Base-by-base conservation (phyloP, 2,113 vertebrate species). In the Nansenia antarctica region DNA sequence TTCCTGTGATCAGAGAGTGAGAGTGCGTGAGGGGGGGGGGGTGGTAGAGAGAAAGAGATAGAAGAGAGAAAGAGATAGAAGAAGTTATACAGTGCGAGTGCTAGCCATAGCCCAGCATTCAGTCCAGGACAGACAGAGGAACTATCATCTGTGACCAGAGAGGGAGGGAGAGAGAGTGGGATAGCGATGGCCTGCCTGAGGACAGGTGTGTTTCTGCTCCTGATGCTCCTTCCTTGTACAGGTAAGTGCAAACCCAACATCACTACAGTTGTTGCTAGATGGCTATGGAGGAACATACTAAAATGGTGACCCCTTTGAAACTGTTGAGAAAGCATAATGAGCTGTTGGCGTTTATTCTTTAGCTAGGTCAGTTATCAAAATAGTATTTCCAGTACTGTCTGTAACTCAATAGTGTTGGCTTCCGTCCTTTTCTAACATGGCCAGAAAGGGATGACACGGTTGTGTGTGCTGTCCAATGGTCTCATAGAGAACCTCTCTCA, bases 1-100 rank as follows among this genome's bases (percentile, higher is more conserved):
- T 86, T 88, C 81, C 85, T 89, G 65, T 74, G 30, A 79, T 62
- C 67, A 75, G 32, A 67, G 54, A 32, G 62, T 61, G 47, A 42
- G 26, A 58, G 24, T 35, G 52, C 30, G 15, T 12, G 12, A n/a
- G 27, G 42, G n/a, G 35, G 18, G 8, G 6, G 32, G 22, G 24
- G 27, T n/a, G 20, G 8, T 18, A 60, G n/a, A 27, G 55, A 45
- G 6, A 29, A 5, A 37, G 32, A 35, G 6, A 15, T 20, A 32
- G n/a, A 69, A 45, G 42, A 47, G 35, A 65, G 64, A 52, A 12
- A 58, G 55, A 12, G 54, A 12, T 26, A 57, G 54, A 54, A 24
- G 26, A 14, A 18, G 15, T 29, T 27, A 30, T 29, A 6, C 26
- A 9, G 26, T 29, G 26, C 15, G 27, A 57, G 14, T 4, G 14